Evolutionary conservation across 2,797 vertebrate species (phyloP).

Genomic region (Hephaestus fuliginosus): DNA sequence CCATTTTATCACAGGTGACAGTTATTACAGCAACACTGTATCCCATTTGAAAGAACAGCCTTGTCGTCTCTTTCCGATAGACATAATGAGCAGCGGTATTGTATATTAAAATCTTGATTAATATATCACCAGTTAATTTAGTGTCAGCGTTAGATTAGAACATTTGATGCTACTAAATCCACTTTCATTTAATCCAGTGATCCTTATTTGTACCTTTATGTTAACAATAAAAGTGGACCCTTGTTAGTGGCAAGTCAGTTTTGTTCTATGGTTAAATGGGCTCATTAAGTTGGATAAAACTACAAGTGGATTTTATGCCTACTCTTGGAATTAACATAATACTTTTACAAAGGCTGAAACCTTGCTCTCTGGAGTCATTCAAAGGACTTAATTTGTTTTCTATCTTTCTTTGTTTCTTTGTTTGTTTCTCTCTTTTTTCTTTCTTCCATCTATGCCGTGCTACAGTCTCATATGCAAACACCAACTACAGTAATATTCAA

Average conservation of each 20-base stretch:
- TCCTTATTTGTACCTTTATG: not conserved
- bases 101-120: not conserved
- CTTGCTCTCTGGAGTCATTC: not conserved
- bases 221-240: not conserved
- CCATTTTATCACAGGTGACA: not conserved
- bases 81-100: not conserved
- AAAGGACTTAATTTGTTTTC: not conserved
- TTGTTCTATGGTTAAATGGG: not conserved
- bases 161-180: not conserved
- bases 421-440: not conserved
- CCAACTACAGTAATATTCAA: not conserved
- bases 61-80: not conserved
- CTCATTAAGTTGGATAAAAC: not conserved
- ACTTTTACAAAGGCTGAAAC: not conserved
- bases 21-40: not conserved
- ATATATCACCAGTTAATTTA: not conserved
- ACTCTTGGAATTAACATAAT: not conserved
- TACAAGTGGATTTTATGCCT: not conserved
- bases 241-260: not conserved
- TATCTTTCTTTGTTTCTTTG: no score
- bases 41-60: not conserved
- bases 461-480: not conserved
- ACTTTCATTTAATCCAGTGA: not conserved
- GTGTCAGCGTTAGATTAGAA: not conserved
- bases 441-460: not conserved